Conservation (phyloP, 2,113 vertebrate species). For the Gallinago undulata region DNA sequence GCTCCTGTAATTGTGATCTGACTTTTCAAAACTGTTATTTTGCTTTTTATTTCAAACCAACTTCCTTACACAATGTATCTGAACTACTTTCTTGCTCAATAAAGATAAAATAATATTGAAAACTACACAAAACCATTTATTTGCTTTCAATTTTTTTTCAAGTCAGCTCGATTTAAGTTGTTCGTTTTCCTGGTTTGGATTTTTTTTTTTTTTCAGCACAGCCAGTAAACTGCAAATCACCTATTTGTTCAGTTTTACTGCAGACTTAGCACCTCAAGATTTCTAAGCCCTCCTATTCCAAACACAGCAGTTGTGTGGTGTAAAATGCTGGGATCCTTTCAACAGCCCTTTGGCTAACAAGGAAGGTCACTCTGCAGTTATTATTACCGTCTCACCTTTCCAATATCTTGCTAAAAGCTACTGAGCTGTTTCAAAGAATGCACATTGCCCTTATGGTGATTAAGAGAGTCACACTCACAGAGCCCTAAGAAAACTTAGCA, state of each 20-base stretch:
- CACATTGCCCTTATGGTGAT: background rate
- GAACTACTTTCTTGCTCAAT: background rate
- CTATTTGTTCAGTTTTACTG: background rate
- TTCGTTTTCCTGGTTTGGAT: background rate
- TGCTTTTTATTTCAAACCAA: background rate
- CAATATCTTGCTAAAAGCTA: slow-evolving; percentile 29
- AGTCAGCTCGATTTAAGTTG: background rate
- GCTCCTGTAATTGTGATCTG: background rate
- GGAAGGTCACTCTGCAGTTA: background rate
- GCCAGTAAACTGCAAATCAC: background rate
- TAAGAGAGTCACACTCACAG: background rate
- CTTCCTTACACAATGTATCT: background rate
- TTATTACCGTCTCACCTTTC: slow-evolving; percentile 19
- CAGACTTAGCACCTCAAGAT: background rate
- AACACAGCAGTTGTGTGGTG: background rate
- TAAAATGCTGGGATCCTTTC: slow-evolving; percentile 1
- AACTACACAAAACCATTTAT: background rate
- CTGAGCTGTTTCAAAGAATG: slow-evolving; percentile 2
- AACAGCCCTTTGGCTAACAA: background rate
- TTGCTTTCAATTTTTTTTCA: background rate
- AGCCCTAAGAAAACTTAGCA: background rate
- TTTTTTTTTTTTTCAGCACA: background rate
- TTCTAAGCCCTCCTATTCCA: background rate
- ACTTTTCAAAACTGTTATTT: background rate
- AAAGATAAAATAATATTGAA: background rate